Evolutionary conservation across 2,113 vertebrate genomes (phyloP).

Genomic region (Hippocampus abdominalis): DNA sequence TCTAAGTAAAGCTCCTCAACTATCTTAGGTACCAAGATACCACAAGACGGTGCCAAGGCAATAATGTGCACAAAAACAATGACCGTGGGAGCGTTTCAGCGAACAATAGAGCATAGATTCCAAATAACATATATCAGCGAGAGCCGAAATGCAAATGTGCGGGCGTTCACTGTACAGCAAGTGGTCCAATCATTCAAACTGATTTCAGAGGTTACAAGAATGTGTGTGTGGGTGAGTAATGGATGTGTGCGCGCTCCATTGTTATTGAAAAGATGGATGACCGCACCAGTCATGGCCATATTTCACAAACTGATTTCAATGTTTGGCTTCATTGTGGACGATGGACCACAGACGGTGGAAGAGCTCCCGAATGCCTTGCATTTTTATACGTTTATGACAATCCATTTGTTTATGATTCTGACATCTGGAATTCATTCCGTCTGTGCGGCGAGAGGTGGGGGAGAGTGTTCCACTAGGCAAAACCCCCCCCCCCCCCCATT

Average conservation of each 20-base stretch:
- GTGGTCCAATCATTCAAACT: neutral
- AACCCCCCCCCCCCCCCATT: constrained; percentile 13
- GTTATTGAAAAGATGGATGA: constrained; percentile 5
- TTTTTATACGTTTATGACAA: constrained; percentile 67
- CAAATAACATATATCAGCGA: neutral
- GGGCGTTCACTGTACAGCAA: neutral
- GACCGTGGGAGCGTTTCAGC: too few relatives aligned
- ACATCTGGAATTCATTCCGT: constrained; percentile 71
- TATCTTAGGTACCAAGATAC: too few relatives aligned
- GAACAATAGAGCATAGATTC: too few relatives aligned
- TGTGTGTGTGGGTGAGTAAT: constrained; percentile 15
- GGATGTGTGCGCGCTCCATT: constrained; percentile 1
- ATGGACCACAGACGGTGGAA: constrained; percentile 30
- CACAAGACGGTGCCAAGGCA: too few relatives aligned
- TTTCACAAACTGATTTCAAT: constrained; percentile 17
- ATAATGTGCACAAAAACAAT: too few relatives aligned
- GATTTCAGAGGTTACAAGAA: neutral
- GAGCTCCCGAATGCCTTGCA: constrained; percentile 58
- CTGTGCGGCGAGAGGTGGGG: constrained; percentile 38
- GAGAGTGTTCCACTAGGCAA: constrained; percentile 45
- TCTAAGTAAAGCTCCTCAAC: too few relatives aligned
- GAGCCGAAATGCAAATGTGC: neutral
- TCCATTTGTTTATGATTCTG: constrained; percentile 70
- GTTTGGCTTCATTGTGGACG: constrained; percentile 15
- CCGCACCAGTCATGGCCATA: constrained; percentile 12